Evolutionary conservation across 2,797 vertebrate species (phyloP), one percentile per base, ranked within the genome.

Genomic region (Manis javanica): DNA sequence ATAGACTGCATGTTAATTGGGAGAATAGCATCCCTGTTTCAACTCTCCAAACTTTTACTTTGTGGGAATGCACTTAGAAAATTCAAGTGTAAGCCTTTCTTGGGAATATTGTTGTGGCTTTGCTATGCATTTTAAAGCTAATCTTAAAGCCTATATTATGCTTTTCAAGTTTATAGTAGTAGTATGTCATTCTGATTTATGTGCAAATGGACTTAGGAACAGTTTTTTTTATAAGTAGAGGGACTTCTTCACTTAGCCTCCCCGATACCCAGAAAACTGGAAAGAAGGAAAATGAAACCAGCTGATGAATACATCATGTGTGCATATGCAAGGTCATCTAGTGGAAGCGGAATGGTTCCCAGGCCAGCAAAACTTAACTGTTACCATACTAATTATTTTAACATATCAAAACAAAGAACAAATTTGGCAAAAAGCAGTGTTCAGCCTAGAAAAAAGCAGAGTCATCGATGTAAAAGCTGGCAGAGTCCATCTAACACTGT

Each of bases 341-440:
- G 51, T 88, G 31, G 31, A 87, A 24, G 23, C 23, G 63, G 63
- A 85, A 92, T 21, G 26, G 24, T 39, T 82, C 57, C 29, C 9
- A 19, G 29, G 29, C 34, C 34, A 69, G n/a, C 18, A 75, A 84
- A 51, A 68, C 8, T 90, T 57, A 59, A 6, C 39, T 57, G n/a
- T 34, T 77, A 63, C 24, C 64, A 21, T 1, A 53, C 31, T 75
- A 37, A 85, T 23, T 78, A 61, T 74, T 87, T 87, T 57, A 88
- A 86, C 26, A 88, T 59, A 77, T 49, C 23, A 61, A 85, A 88
- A 82, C 42, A 92, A 92, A 72, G 69, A 93, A 63, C 12, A 94
- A 81, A 81, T 31, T 53, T 49, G 51, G 21, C 29, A 69, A 66
- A 84, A 90, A 49, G 26, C 31, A 39, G 6, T 49, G 19, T 57